Conservation (phyloP, 1,140 invertebrate species). For the Andricus grossulariae region DNA sequence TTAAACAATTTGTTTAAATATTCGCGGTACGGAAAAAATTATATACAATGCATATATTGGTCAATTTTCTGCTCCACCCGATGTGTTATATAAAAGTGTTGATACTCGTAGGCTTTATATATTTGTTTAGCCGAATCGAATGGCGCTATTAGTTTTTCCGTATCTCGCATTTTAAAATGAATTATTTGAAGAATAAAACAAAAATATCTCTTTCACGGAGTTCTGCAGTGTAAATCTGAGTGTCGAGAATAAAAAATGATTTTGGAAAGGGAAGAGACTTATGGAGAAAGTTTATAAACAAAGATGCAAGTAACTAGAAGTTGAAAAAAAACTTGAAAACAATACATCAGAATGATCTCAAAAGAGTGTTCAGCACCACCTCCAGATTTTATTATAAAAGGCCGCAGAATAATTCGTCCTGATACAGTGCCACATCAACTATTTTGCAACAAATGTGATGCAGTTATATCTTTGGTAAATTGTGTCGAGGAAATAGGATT, state of each 20-base stretch:
- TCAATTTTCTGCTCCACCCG: no score
- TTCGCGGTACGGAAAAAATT: no score
- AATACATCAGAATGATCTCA: neutral
- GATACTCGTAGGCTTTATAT: no score
- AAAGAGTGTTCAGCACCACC: neutral
- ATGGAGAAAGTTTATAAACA: neutral
- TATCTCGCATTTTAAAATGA: no score
- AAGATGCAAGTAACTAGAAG: neutral
- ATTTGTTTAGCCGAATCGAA: no score
- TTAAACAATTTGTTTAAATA: no score
- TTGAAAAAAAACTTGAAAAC: neutral
- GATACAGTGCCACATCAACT: conserved; percentile 31
- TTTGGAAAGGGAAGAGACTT: neutral
- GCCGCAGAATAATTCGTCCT: conserved; percentile 33
- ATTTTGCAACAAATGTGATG: conserved; percentile 32
- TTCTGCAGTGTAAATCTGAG: no score
- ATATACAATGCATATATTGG: no score
- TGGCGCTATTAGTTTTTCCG: no score
- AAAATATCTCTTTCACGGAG: no score
- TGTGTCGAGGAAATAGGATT: conserved; percentile 26
- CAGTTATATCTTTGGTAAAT: conserved; percentile 22
- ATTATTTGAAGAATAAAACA: no score
- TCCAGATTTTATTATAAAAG: neutral
- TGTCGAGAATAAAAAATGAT: neutral
- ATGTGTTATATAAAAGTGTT: no score